Evolutionary conservation across 2,797 vertebrate species (phyloP).

Genomic region (Phoxinus dragarum): DNA sequence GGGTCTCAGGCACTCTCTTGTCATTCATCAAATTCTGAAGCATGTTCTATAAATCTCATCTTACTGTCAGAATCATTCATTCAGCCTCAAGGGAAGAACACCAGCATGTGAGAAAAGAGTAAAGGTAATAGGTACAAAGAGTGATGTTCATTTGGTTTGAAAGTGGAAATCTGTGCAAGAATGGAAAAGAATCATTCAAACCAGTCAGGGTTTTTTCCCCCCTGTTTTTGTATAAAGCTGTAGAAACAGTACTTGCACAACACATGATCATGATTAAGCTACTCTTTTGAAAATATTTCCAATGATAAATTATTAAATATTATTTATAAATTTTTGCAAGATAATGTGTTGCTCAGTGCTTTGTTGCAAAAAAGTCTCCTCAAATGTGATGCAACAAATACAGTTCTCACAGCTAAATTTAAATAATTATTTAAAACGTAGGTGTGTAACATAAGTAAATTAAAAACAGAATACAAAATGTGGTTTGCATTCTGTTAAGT

Average conservation of each 20-base stretch:
- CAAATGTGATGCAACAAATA: not conserved
- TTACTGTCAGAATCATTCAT: constrained; percentile 7
- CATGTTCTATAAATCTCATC: constrained; percentile 16
- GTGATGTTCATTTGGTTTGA: not conserved
- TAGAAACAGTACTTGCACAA: not conserved
- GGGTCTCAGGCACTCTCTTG: not conserved
- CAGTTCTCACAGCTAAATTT: not conserved
- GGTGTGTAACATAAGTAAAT: not conserved
- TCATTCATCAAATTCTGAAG: constrained; percentile 32
- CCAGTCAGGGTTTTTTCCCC: no score
- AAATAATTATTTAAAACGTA: not conserved
- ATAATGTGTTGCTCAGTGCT: not conserved
- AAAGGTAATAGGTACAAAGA: not conserved
- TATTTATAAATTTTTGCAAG: not conserved
- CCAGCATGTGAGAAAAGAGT: not conserved
- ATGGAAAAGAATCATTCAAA: no score
- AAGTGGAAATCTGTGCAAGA: not conserved
- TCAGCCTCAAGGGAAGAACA: constrained; percentile 16
- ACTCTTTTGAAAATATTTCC: not conserved
- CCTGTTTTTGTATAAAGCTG: not conserved
- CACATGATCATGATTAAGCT: not conserved
- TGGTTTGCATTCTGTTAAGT: not conserved
- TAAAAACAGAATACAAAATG: not conserved
- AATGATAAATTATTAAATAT: not conserved
- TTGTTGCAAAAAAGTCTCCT: not conserved